Conservation (phyloP, 2,113 vertebrate species). For the Actinemys pallida region DNA sequence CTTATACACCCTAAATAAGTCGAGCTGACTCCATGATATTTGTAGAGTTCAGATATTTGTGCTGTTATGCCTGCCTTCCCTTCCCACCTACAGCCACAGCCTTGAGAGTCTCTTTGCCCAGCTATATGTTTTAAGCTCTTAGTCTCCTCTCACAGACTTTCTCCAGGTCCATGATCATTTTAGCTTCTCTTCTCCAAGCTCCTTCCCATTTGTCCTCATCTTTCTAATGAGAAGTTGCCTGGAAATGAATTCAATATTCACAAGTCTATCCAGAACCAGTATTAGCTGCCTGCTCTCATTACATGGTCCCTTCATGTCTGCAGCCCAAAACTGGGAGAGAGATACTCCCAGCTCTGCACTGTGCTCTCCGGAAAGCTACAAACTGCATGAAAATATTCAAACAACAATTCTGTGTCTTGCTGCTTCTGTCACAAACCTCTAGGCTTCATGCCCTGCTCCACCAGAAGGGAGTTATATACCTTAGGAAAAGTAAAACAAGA, state of each 20-base stretch:
- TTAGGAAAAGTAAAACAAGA: neutral
- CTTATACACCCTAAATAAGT: neutral
- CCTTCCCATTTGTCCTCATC: neutral
- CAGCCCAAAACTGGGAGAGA: neutral
- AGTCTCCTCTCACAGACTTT: neutral
- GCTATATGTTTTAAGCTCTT: neutral
- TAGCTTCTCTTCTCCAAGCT: neutral
- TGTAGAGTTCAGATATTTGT: neutral
- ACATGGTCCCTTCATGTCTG: fast-evolving
- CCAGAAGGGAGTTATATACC: neutral
- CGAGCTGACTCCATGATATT: neutral
- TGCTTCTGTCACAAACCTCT: neutral
- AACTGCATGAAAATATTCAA: neutral
- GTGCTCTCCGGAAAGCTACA: neutral
- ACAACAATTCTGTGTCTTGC: neutral
- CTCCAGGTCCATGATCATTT: neutral
- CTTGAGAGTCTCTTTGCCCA: neutral
- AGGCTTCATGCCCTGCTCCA: neutral
- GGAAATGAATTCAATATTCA: neutral
- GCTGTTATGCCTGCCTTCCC: neutral
- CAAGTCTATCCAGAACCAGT: fast-evolving
- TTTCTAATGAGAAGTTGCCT: neutral
- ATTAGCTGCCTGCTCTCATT: neutral
- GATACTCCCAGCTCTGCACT: neutral
- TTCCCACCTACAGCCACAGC: neutral